phyloP scores from a whole-genome alignment of 2,113 vertebrate species.

The Canis aureus region DNA sequence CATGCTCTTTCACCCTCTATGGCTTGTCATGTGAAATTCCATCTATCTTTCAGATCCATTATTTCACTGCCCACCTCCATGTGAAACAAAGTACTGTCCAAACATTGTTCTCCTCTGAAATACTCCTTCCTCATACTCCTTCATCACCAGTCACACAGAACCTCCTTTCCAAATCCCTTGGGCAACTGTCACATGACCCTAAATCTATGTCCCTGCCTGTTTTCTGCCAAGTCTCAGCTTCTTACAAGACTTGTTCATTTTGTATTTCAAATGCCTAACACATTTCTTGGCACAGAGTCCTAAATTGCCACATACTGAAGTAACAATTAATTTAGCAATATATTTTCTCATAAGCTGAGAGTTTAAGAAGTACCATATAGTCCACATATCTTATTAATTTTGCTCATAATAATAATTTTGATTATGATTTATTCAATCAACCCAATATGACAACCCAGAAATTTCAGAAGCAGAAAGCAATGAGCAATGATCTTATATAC shows the following conservation, averaged over 20 bases:
- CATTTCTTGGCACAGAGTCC: neutral
- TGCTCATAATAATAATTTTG: neutral
- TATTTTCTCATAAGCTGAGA: neutral
- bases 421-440: slow-evolving; percentile 10
- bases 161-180: neutral
- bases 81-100: neutral
- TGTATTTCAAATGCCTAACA: neutral
- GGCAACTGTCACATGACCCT: fast-evolving
- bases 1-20: neutral
- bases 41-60: neutral
- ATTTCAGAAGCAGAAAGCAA: neutral
- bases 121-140: neutral
- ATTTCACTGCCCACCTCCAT: neutral
- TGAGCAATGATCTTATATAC: neutral
- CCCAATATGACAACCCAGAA: neutral
- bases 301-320: neutral
- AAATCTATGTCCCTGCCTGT: neutral
- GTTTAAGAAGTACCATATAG: neutral
- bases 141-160: too few relatives aligned
- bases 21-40: neutral
- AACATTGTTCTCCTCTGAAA: neutral
- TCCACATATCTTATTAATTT: neutral
- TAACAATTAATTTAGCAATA: neutral
- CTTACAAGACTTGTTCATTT: neutral
- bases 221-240: neutral